Evolutionary conservation across 1,140 invertebrate species (phyloP).

Genomic region (Eciton burchellii): DNA sequence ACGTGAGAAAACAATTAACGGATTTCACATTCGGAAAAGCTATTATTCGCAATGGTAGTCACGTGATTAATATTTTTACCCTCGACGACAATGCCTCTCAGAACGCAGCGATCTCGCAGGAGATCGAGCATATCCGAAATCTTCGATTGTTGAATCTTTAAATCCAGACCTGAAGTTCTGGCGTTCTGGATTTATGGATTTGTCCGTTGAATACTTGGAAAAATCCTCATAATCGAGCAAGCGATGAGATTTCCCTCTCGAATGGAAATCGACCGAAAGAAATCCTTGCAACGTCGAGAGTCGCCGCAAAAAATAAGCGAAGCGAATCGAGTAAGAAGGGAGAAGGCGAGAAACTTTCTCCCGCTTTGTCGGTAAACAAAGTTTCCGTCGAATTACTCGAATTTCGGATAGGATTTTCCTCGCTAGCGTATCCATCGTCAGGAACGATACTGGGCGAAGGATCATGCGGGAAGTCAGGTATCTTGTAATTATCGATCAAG

Average conservation of each 20-base stretch:
- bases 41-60: too few relatives aligned
- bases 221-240: background rate
- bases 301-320: conserved; percentile 28
- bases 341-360: conserved; percentile 53
- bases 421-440: background rate
- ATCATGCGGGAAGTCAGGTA: background rate
- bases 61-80: background rate
- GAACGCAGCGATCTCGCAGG: too few relatives aligned
- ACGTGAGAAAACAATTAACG: background rate
- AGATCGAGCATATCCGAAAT: background rate
- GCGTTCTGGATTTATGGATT: background rate
- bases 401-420: conserved; percentile 29
- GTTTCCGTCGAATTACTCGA: conserved; percentile 32
- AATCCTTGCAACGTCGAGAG: conserved; percentile 33
- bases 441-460: background rate
- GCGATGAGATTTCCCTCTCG: conserved; percentile 20
- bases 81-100: too few relatives aligned
- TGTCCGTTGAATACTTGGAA: background rate
- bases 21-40: background rate
- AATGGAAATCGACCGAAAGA: conserved; percentile 48
- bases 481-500: conserved; percentile 21
- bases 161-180: background rate
- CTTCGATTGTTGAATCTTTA: background rate
- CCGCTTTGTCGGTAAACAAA: background rate
- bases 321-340: conserved; percentile 52